These are phyloP conservation scores for Cecidostiba fungosa DNA, from an alignment of 2,888 invertebrate genomes.

Conservation along the genomic window DNA sequence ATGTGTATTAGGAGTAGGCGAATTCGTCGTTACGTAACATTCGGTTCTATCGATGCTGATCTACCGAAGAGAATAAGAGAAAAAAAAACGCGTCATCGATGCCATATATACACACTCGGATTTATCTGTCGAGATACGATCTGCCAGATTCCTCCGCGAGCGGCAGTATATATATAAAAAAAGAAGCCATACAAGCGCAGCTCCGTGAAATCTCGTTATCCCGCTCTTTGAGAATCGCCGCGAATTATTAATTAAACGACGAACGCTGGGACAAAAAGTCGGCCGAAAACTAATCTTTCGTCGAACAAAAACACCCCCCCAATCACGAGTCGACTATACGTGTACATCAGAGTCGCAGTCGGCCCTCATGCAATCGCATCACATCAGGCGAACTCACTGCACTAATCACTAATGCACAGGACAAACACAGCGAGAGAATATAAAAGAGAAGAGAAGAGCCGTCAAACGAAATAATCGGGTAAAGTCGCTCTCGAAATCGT, in stretches of 20 bases:
- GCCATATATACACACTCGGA: background rate
- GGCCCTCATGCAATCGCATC: background rate
- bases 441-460: background rate
- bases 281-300: background rate
- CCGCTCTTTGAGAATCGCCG: constrained; percentile 9
- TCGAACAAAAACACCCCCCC: background rate
- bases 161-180: background rate
- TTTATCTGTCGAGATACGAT: background rate
- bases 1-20: background rate
- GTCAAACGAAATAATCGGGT: constrained; percentile 58
- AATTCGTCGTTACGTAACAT: background rate
- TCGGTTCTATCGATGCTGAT: background rate
- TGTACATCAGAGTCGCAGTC: background rate
- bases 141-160: background rate
- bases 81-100: constrained; percentile 7
- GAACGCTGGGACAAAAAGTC: background rate
- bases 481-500: constrained; percentile 43
- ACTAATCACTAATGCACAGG: constrained; percentile 53
- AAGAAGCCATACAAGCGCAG: constrained; percentile 4
- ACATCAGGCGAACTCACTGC: constrained; percentile 23
- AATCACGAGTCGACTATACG: background rate
- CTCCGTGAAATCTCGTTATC: constrained; percentile 6
- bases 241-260: constrained; percentile 5
- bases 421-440: constrained; percentile 8
- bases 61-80: background rate